phyloP scores from a whole-genome alignment of 2,888 invertebrate species.

The Ophonus ardosiacus region DNA sequence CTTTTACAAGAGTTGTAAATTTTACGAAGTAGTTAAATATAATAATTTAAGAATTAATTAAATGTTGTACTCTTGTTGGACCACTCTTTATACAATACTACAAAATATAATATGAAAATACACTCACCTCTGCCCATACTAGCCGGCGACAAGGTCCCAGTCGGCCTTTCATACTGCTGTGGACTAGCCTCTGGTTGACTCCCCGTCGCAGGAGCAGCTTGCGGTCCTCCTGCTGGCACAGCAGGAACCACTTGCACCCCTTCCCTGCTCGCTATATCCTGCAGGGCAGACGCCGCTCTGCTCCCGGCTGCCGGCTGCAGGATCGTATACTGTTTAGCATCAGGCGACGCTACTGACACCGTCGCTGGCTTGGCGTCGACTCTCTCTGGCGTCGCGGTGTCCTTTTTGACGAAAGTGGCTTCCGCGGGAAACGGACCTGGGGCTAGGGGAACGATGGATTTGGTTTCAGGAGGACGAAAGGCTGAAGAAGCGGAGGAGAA shows the following conservation, averaged over 20 bases:
- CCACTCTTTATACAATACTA: too few relatives aligned
- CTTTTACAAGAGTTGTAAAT: too few relatives aligned
- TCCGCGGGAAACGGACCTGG: constrained; percentile 83
- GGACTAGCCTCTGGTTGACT: constrained; percentile 67
- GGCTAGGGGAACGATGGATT: constrained; percentile 75
- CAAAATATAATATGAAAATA: too few relatives aligned
- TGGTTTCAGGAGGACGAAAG: constrained; percentile 86
- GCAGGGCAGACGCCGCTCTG: constrained; percentile 88
- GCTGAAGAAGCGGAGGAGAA: constrained; percentile 82
- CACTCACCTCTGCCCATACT: constrained; percentile 87
- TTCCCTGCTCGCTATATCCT: constrained; percentile 84
- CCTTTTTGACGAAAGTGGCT: constrained; percentile 81
- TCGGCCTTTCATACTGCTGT: constrained; percentile 75
- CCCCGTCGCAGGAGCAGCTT: constrained; percentile 41
- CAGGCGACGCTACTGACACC: constrained; percentile 73
- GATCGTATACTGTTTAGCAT: constrained; percentile 89
- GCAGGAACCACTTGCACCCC: constrained; percentile 81
- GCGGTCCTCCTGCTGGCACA: constrained; percentile 72
- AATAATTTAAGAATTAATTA: too few relatives aligned
- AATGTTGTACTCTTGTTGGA: too few relatives aligned
- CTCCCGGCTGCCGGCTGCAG: constrained; percentile 90
- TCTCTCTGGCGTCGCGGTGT: constrained; percentile 68
- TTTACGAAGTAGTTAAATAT: too few relatives aligned
- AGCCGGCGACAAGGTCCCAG: constrained; percentile 85
- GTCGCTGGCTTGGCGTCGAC: constrained; percentile 66